A percentile compares a stretch with the other conserved stretches of the same genome.
Evolutionary conservation across 2,113 vertebrate species (phyloP).

Genomic region (Noctilio leporinus): DNA sequence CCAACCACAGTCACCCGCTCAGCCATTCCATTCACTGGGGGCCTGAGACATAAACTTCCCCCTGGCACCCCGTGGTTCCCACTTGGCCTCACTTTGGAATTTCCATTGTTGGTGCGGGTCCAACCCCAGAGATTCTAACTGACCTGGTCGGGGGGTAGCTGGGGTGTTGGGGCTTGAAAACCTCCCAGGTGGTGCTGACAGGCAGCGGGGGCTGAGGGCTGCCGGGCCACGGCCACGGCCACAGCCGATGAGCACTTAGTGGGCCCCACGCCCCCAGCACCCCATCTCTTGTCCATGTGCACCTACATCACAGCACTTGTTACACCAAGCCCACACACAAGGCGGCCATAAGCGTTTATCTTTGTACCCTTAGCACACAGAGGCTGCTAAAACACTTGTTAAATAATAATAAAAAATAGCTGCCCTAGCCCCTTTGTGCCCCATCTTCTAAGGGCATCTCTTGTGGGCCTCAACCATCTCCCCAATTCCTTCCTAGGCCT

Average conservation of each 20-base stretch:
- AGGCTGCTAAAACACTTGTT: background rate
- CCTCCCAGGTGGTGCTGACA: background rate
- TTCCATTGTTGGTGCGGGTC: background rate
- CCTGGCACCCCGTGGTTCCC: background rate
- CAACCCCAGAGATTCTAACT: background rate
- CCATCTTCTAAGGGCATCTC: background rate
- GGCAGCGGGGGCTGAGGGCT: background rate
- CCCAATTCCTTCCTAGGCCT: background rate
- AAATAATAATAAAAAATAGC: background rate
- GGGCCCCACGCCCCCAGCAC: background rate
- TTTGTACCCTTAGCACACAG: background rate
- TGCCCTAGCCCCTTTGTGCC: accelerated
- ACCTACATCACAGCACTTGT: background rate
- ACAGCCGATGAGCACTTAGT: background rate
- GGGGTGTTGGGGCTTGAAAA: background rate
- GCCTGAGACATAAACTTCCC: background rate
- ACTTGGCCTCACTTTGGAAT: background rate
- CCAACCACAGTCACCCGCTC: background rate
- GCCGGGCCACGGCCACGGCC: too few species aligned
- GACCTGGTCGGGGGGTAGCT: background rate
- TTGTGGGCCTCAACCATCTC: background rate
- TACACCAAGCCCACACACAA: background rate
- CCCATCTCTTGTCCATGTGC: background rate
- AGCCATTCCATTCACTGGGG: background rate
- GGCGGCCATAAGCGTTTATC: background rate